These are phyloP conservation scores for Andrena trimmerana DNA, from an alignment of 2,888 invertebrate species.

Conservation along the genomic window DNA sequence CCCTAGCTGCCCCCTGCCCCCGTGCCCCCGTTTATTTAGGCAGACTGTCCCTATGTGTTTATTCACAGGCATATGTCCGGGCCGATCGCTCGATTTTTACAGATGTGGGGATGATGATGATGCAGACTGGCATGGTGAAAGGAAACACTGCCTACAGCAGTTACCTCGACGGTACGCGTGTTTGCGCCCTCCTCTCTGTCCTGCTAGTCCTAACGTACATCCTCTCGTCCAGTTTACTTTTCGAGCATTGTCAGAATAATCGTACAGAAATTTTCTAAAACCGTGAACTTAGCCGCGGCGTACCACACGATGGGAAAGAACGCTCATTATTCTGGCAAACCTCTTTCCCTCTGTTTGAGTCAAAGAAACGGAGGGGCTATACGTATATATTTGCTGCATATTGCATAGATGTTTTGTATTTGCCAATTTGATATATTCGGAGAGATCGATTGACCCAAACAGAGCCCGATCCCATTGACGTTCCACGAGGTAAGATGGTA, in stretches of 20 bases:
- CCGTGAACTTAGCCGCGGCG: background rate
- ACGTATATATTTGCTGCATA: conserved; percentile 11
- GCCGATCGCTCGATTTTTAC: conserved; percentile 87
- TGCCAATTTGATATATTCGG: background rate
- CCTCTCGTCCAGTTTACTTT: conserved; percentile 43
- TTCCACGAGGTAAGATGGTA: conserved; percentile 69
- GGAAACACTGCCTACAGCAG: conserved; percentile 91
- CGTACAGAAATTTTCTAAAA: background rate
- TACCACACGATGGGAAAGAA: background rate
- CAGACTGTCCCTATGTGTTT: conserved; percentile 21
- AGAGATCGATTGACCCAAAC: conserved; percentile 37
- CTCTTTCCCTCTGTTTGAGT: conserved; percentile 50
- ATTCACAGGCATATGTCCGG: conserved; percentile 70
- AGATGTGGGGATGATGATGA: conserved; percentile 99
- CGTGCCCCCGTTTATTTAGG: background rate
- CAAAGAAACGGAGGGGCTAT: background rate
- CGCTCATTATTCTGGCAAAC: conserved; percentile 57
- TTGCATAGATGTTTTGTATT: conserved; percentile 15
- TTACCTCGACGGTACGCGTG: conserved; percentile 93
- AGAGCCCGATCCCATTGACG: conserved; percentile 37
- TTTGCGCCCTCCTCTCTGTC: conserved; percentile 76
- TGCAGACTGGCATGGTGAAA: conserved; percentile 98
- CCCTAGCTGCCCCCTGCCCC: background rate
- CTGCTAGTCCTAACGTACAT: conserved; percentile 56
- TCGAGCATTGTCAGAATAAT: conserved; percentile 64